Base-by-base conservation (phyloP, 2,797 vertebrate genomes). In the Pithecia hirsuta region DNA sequence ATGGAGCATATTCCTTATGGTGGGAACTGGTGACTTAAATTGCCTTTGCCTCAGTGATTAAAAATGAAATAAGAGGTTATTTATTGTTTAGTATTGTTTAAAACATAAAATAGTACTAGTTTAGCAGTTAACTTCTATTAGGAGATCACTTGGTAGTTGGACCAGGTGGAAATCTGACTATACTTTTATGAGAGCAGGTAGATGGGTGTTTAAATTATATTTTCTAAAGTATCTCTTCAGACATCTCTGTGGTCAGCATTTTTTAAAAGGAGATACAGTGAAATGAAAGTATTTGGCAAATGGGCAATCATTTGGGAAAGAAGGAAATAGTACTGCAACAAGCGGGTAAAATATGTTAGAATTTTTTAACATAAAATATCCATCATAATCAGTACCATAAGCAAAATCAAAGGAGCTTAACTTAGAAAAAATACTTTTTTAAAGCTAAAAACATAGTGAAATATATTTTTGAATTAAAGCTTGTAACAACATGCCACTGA, bases 401-500 rank as follows among this genome's bases (percentile, higher is more conserved):
- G 6, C 85, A 82, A 85, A 93, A 79, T 85, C 1, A 26, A 20
- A 33, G 36, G 44, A 82, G 44, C 41, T 95, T 44, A 36, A 83
- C n/a, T 39, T 95, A 75, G 50, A 61, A 57, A 96, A 85, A 92
- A 93, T 72, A 41, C 30, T 19, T 86, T 82, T 75, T 84, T 83
- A 79, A n/a, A 85, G 26, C 70, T 96, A 88, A 86, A 93, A 97
- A 80, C 86, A 7, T 13, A 79, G 33, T 44, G 30, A 89, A 89
- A 84, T 78, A 70, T n/a, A 86, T 0, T 95, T 92, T 50, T 86
- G 75, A 89, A 0, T 90, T 52, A 55, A 84, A 88, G 86, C 26
- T 50, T 75, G 3, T 80, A 59, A 57, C 84, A 67, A 89, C 89
- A 39, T 89, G 48, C 92, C 93, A 7, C 95, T 95, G 24, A 87